Percentiles rank a stretch among this genome's conserved stretches.
Evolutionary conservation across 2,113 vertebrate species (phyloP).

Genomic region (Megaceryle torquata): DNA sequence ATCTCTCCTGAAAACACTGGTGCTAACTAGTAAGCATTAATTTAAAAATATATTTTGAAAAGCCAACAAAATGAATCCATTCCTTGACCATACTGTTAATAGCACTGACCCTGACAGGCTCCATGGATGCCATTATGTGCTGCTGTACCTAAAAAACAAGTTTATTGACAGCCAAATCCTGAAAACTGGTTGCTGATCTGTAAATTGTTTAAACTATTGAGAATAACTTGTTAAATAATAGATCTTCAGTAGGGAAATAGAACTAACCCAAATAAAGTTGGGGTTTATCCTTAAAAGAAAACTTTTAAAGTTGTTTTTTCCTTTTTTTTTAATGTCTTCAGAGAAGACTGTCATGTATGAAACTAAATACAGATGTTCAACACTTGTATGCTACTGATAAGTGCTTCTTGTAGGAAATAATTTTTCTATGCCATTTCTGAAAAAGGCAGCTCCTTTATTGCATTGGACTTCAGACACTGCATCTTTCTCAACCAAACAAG

Average conservation of each 20-base stretch:
- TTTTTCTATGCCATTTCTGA: not conserved
- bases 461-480: not conserved
- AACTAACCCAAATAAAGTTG: not conserved
- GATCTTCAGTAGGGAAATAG: not conserved
- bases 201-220: not conserved
- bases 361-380: not conserved
- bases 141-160: not conserved
- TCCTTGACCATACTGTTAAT: not conserved
- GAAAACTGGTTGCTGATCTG: not conserved
- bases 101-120: not conserved
- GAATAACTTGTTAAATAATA: not conserved
- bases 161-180: not conserved
- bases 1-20: not conserved
- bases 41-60: not conserved
- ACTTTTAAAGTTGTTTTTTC: not conserved
- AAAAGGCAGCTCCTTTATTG: not conserved
- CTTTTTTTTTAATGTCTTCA: not conserved
- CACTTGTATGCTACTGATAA: not conserved
- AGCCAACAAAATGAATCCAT: not conserved
- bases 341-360: not conserved
- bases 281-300: not conserved
- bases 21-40: not conserved
- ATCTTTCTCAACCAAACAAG: not conserved
- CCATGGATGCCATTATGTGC: not conserved
- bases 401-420: not conserved